Base-by-base conservation (phyloP, 1,140 invertebrate genomes). In the Laupala kohalensis region DNA sequence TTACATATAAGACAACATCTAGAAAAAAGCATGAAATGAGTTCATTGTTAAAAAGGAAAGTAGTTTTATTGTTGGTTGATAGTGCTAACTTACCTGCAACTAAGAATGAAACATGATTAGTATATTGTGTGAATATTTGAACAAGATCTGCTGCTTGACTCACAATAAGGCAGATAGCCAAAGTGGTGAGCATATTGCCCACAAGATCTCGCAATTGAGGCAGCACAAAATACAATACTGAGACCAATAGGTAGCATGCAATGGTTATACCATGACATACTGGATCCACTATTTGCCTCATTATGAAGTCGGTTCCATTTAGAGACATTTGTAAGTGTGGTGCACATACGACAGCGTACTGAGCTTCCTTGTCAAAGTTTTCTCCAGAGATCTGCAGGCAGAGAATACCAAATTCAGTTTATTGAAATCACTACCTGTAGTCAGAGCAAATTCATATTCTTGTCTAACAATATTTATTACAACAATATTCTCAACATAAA, bases 101-200 rank as follows among this genome's bases (percentile, higher is more conserved):
- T 77, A 93, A 83, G 75, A 92, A 90, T 77, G 88, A 92, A 62
- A 92, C 81, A 77, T 92, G 90, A 79, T 86, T 90, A 65, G 87
- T 90, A 73, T 90, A 89, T 75, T 92, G 88, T 0, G 90, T 91
- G 74, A 92, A 90, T 77, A 92, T 88, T 74, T 88, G 85, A 0
- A 92, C 88, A n/a, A 89, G 82, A 76, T 90, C 88, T 6, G 90
- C 89, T n/a, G 86, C 87, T 78, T 92, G 90, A 74, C 86, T 87
- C 1, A 89, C 79, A 75, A 92, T 88, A 62, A 93, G 81, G 75
- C 91, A 92, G 24, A 92, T 77, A 64, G 86, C 86, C 75, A 93
- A 88, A 37, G 90, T 92, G 0, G 90, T 92, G 30, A 93, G 86
- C 75, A 93, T 92, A 78, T 93, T 93, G 19, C 92, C 92, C 26